These are phyloP conservation scores for Botrylloides violaceus DNA, from an alignment of 23 tunicate genomes.

Conservation along the genomic window DNA sequence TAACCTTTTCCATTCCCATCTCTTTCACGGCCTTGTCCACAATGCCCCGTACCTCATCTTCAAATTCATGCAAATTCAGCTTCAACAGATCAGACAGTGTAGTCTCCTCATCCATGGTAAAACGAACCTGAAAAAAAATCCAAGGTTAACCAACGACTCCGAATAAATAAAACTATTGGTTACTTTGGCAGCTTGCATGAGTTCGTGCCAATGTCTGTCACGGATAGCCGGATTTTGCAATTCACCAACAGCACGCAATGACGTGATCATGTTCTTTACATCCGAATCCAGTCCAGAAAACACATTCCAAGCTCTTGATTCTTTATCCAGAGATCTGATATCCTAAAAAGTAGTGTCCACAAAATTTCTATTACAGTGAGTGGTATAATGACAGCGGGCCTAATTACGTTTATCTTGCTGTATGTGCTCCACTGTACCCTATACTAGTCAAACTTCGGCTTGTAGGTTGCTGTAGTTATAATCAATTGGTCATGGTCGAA, in stretches of 20 bases:
- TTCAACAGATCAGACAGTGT: conserved; percentile 82
- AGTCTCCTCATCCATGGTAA: conserved; percentile 77
- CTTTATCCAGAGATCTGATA: conserved; percentile 85
- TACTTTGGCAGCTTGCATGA: conserved; percentile 89
- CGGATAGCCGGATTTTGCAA: conserved; percentile 97
- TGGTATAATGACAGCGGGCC: too few relatives aligned
- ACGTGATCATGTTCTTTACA: conserved; percentile 96
- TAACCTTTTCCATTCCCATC: conserved; percentile 98
- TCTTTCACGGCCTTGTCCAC: conserved; percentile 98
- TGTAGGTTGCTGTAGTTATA: too few relatives aligned
- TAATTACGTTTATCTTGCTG: too few relatives aligned
- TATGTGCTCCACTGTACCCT: too few relatives aligned
- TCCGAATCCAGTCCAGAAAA: conserved; percentile 77
- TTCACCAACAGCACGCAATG: conserved; percentile 91
- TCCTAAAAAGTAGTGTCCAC: conserved; percentile 32
- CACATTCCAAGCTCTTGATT: conserved; percentile 93
- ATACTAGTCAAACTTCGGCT: too few relatives aligned
- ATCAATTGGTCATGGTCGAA: too few relatives aligned
- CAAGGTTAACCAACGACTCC: neutral
- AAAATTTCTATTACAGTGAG: too few relatives aligned
- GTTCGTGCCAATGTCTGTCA: conserved; percentile 98
- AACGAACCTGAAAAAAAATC: conserved; percentile 42
- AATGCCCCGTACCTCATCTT: conserved; percentile 90
- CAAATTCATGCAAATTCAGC: conserved; percentile 83
- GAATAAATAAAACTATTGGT: neutral